phyloP scores from a whole-genome alignment of 1,140 invertebrate genomes.

The Bombus confusus region DNA sequence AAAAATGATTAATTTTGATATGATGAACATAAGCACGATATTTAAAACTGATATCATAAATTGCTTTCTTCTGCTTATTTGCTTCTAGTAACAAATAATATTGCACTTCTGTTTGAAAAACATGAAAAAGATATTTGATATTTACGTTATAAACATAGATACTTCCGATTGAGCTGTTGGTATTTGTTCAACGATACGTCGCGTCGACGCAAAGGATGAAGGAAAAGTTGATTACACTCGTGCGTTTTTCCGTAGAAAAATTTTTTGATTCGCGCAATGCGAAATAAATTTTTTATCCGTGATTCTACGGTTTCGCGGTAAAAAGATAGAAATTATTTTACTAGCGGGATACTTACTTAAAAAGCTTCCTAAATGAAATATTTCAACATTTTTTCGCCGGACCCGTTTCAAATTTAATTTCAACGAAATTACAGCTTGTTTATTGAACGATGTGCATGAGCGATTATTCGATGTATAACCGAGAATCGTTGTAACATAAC shows the following conservation, averaged over 20 bases:
- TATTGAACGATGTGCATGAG: neutral
- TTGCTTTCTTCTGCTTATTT: neutral
- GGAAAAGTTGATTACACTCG: neutral
- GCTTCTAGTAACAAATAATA: neutral
- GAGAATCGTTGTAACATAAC: neutral
- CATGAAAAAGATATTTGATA: neutral
- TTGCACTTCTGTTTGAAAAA: neutral
- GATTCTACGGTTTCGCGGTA: neutral
- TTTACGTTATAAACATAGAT: neutral
- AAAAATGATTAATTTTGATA: neutral
- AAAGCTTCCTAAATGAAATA: neutral
- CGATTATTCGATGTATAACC: too few species aligned
- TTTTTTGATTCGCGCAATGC: too few species aligned
- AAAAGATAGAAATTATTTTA: constrained; percentile 1
- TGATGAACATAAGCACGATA: too few species aligned
- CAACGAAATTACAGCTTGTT: neutral
- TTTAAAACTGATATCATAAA: neutral
- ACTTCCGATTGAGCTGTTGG: neutral
- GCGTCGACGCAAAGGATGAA: neutral
- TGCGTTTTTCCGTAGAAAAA: neutral
- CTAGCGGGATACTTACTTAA: neutral
- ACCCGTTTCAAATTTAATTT: neutral
- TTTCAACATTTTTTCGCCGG: too few species aligned
- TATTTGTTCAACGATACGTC: neutral
- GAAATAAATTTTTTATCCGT: neutral